phyloP scores from a whole-genome alignment of 2,888 invertebrate genomes.

The Thysanoteuthis rhombus region DNA sequence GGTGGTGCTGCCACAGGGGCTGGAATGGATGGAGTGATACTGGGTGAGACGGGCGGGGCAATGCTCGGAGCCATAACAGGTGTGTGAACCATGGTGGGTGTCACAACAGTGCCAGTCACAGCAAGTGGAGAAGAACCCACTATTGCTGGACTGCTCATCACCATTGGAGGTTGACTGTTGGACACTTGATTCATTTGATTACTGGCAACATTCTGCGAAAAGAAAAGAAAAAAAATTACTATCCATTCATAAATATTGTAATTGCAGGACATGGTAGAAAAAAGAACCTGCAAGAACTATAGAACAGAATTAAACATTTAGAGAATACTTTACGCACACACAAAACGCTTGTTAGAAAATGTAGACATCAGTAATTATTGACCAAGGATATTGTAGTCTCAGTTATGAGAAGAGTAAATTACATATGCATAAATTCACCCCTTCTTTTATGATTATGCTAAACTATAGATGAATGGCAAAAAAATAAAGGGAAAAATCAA shows the following conservation, averaged over 20 bases:
- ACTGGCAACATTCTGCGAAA: not conserved
- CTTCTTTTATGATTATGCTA: no score
- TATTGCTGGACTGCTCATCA: not conserved
- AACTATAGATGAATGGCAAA: no score
- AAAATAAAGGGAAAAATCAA: no score
- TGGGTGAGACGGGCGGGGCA: constrained; percentile 25
- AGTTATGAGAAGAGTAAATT: no score
- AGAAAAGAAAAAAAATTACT: not conserved
- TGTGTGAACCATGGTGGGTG: constrained; percentile 24
- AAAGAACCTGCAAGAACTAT: no score
- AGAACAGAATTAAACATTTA: no score
- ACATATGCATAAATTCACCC: no score
- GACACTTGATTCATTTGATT: not conserved
- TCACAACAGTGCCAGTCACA: constrained; percentile 14
- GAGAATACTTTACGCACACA: no score
- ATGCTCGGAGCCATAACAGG: constrained; percentile 18
- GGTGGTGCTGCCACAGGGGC: constrained; percentile 33
- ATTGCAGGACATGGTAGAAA: no score
- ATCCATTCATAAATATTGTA: not conserved
- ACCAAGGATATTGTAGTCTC: no score
- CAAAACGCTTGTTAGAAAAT: no score
- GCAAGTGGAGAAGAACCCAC: constrained; percentile 13
- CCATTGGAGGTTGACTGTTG: constrained; percentile 16
- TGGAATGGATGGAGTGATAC: constrained; percentile 26
- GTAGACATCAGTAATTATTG: no score